Conservation (phyloP, 2,113 vertebrate genomes). For the Ovis aries region DNA sequence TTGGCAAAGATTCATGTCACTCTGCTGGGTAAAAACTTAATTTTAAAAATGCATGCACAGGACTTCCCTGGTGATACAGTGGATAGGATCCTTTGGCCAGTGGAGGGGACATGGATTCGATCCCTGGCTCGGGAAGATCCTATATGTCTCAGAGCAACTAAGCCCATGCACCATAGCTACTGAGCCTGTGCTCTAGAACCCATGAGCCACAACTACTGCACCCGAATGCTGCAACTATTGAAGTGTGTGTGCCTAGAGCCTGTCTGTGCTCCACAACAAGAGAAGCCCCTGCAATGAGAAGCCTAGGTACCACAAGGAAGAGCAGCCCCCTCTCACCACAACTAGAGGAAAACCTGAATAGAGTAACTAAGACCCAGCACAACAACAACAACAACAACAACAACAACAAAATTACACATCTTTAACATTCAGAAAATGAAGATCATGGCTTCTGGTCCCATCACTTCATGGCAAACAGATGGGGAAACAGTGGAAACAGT, state of each 20-base stretch:
- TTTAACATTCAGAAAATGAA: background rate
- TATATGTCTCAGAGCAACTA: background rate
- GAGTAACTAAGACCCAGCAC: background rate
- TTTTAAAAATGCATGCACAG: background rate
- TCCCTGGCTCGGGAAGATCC: background rate
- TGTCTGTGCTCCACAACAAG: background rate
- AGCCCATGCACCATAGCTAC: background rate
- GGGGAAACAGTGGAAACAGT: too few relatives aligned
- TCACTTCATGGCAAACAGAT: too few relatives aligned
- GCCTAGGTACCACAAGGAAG: background rate
- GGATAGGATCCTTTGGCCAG: background rate
- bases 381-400: background rate
- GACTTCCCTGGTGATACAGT: background rate
- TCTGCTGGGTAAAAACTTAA: background rate
- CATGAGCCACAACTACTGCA: background rate
- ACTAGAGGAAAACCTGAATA: background rate
- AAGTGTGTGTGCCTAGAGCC: background rate
- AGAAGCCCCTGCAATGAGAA: background rate
- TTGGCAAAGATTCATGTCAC: background rate
- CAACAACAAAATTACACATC: background rate
- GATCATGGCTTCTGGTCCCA: too few relatives aligned
- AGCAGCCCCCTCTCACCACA: background rate
- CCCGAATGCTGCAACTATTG: background rate
- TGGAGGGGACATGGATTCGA: background rate
- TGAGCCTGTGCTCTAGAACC: background rate